Evolutionary conservation across 2,113 vertebrate species (phyloP), one percentile per base, ranked within the genome.

Genomic region (Condylura cristata): DNA sequence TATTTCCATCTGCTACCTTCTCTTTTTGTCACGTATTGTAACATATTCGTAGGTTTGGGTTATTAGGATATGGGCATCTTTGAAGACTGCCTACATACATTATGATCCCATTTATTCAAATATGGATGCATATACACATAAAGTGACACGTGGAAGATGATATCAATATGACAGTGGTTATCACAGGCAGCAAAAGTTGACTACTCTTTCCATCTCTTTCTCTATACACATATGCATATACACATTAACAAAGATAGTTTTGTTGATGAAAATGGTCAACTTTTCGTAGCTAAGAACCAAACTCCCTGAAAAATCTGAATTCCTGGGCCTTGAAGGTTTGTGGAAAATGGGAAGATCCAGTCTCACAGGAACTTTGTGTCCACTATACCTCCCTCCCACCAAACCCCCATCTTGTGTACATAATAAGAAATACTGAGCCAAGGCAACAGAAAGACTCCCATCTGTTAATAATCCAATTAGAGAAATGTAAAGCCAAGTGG

Each of bases 381-480:
- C 46, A 60, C 3, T 37, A 39, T 48, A 16, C 79, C 48, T 46
- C 41, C 51, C 76, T 75, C 9, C 22, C 41, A 53, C 30, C 65
- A 90, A 74, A 70, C 4, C 60, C 68, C 18, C n/a, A 39, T 85
- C 72, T 83, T 84, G 84, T 60, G 2, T 22, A 96, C 87, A 96
- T 94, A 97, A 94, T 84, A 92, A 95, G 51, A 79, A 66, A 90
- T 18, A 41, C 39, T 86, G 84, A 97, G 93, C 97, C 96, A 98
- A 98, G 82, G 96, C 97, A 97, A 97, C 61, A 97, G 96, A 96
- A 97, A 95, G 84, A 70, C 88, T 96, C 90, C 97, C 98, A 98
- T 97, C 98, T 98, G 97, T 96, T 98, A 97, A 97, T 97, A 97
- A 98, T 97, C 82, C 93, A 98, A 95, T 98, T 98, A 98, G 65